Conservation (phyloP, 1,140 invertebrate species). For the Phocides pigmalion region DNA sequence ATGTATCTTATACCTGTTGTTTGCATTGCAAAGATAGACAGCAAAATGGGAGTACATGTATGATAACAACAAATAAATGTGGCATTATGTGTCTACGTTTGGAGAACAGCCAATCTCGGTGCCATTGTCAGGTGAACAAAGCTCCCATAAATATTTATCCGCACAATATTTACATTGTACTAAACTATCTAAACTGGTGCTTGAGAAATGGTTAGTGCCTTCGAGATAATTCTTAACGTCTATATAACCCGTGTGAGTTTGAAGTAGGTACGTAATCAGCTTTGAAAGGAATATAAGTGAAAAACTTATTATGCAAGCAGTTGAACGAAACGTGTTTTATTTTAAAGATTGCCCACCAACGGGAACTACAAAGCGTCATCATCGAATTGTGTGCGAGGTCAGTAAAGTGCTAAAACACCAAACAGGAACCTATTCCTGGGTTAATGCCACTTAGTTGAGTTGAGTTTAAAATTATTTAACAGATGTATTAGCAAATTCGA, state of each 20-base stretch:
- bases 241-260: not conserved
- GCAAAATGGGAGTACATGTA: conserved; percentile 1
- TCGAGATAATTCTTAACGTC: conserved; percentile 22
- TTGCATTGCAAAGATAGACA: conserved; percentile 7
- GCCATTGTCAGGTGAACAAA: conserved; percentile 20
- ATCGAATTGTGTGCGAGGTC: not conserved
- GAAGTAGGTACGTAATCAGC: not conserved
- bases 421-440: no score
- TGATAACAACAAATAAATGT: conserved; percentile 21
- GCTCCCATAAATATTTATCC: conserved; percentile 25
- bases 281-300: not conserved
- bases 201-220: conserved; percentile 20
- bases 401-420: no score
- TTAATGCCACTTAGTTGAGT: no score
- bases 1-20: conserved; percentile 4
- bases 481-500: no score
- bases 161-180: conserved; percentile 23
- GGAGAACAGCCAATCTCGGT: conserved; percentile 35
- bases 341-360: not conserved
- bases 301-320: not conserved
- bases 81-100: conserved; percentile 30
- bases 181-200: conserved; percentile 10
- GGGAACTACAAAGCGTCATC: not conserved
- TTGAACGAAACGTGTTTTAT: not conserved
- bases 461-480: no score